These are phyloP conservation scores for Heliornis fulica DNA, from an alignment of 2,113 vertebrate genomes.

Conservation along the genomic window DNA sequence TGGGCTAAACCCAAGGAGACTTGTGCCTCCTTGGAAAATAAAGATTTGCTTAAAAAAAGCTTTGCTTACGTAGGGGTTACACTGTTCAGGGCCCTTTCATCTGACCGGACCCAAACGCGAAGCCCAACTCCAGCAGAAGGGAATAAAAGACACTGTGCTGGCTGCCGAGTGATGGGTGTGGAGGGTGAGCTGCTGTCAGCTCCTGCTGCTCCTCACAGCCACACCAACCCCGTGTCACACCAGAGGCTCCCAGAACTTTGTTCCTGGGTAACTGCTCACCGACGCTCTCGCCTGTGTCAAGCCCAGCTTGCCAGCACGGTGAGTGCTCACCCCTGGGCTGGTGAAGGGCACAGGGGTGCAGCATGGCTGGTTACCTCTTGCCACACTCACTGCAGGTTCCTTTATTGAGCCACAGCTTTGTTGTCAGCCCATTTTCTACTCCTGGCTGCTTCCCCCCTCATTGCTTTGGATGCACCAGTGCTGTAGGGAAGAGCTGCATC, in stretches of 20 bases:
- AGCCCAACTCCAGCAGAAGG: background rate
- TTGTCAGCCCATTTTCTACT: too few relatives aligned
- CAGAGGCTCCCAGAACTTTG: background rate
- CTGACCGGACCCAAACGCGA: background rate
- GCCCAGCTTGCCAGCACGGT: background rate
- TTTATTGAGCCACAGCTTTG: too few relatives aligned
- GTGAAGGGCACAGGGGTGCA: background rate
- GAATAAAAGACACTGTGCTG: background rate
- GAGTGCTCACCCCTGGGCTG: fast-evolving
- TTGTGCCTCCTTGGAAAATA: too few relatives aligned
- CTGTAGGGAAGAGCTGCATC: too few relatives aligned
- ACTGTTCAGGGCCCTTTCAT: background rate
- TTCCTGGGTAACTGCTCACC: background rate
- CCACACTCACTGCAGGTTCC: too few relatives aligned
- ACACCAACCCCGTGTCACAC: background rate
- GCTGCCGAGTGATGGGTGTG: background rate
- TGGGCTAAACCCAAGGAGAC: too few relatives aligned
- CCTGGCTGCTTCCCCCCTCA: too few relatives aligned
- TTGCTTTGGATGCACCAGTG: too few relatives aligned
- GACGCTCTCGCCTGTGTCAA: background rate
- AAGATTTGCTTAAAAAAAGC: too few relatives aligned
- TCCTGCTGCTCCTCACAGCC: too few relatives aligned
- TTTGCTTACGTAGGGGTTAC: background rate
- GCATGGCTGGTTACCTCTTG: too few relatives aligned
- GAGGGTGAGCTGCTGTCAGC: background rate